These are phyloP conservation scores for Coluber constrictor DNA, from an alignment of 2,797 vertebrate species.

Conservation along the genomic window DNA sequence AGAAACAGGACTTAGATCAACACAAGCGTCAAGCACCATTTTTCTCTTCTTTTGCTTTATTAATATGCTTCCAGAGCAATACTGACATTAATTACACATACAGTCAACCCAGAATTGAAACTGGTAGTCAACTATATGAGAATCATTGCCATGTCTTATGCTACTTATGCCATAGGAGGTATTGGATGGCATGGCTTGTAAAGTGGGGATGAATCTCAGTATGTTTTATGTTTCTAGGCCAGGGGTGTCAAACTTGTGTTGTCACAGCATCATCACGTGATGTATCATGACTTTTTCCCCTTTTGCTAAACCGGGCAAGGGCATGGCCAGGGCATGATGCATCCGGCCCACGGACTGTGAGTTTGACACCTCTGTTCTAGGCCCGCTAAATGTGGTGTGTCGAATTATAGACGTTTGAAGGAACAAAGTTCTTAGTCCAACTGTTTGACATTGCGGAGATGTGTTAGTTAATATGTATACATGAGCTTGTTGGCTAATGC, in stretches of 20 bases:
- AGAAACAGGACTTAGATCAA: not conserved
- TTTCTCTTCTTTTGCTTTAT: not conserved
- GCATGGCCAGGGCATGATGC: too few species aligned
- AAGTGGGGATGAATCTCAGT: not conserved
- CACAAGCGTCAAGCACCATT: not conserved
- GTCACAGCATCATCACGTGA: too few species aligned
- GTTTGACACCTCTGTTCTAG: not conserved
- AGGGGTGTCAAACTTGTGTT: too few species aligned
- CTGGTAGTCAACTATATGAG: not conserved
- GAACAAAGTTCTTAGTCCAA: not conserved
- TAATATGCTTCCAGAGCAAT: not conserved
- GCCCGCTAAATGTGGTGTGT: not conserved
- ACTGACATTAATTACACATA: not conserved
- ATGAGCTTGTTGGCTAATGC: not conserved
- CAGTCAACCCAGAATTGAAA: not conserved
- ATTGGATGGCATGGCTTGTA: not conserved
- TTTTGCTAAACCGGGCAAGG: too few species aligned
- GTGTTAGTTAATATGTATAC: not conserved
- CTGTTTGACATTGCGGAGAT: not conserved
- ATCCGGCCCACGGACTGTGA: too few species aligned
- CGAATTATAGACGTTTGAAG: not conserved
- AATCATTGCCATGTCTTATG: not conserved
- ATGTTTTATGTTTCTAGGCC: not conserved
- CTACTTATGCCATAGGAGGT: not conserved
- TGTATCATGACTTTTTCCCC: too few species aligned